These are phyloP conservation scores for Podarcis siculus DNA, from an alignment of 2,797 vertebrate species.

Conservation along the genomic window DNA sequence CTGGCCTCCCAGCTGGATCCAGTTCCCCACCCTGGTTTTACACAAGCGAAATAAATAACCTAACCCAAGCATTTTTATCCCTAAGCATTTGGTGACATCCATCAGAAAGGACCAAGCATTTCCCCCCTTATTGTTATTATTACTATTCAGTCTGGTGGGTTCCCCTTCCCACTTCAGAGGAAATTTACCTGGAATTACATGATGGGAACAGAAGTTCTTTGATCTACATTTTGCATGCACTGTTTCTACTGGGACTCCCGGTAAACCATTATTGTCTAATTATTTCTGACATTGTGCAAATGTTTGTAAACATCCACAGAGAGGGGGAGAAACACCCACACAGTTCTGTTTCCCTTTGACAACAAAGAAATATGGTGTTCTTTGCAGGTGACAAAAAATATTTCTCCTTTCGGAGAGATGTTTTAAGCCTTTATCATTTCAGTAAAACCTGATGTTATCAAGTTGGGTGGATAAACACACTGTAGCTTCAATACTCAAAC, in stretches of 20 bases:
- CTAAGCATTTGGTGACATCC: background rate
- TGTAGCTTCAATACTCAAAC: background rate
- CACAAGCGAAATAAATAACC: background rate
- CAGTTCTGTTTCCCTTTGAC: conserved; percentile 65
- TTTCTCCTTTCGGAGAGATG: conserved; percentile 57
- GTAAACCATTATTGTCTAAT: conserved; percentile 76
- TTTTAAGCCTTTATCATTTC: conserved; percentile 57
- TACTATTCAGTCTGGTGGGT: conserved; percentile 47
- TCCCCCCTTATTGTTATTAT: conserved; percentile 20
- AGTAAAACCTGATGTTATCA: conserved; percentile 42
- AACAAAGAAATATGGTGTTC: conserved; percentile 53
- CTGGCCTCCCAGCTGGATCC: no score
- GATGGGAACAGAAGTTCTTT: conserved; percentile 66
- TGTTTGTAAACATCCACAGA: conserved; percentile 75
- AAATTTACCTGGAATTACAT: conserved; percentile 57
- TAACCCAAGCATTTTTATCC: background rate
- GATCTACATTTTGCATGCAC: conserved; percentile 68
- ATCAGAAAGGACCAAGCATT: background rate
- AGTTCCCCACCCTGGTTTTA: background rate
- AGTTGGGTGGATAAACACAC: background rate
- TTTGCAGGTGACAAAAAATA: conserved; percentile 59
- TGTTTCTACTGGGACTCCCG: conserved; percentile 55
- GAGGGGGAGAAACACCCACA: conserved; percentile 63
- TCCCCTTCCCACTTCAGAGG: conserved; percentile 56
- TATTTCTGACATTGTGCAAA: conserved; percentile 79